phyloP scores from a whole-genome alignment of 1,140 invertebrate species.

The Andrena cerasifolii region DNA sequence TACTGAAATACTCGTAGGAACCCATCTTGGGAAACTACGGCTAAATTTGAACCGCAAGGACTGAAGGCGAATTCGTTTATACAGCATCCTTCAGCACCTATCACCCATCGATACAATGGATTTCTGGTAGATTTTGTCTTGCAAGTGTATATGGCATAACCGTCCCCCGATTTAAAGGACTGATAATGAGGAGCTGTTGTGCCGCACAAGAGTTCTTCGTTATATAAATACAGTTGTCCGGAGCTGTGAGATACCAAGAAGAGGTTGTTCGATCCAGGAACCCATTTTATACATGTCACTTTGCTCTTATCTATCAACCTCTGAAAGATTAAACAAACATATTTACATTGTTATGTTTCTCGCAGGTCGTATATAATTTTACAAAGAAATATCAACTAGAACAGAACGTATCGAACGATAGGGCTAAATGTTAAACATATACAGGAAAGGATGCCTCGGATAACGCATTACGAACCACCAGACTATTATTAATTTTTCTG shows the following conservation, averaged over 20 bases:
- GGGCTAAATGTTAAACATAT: conserved; percentile 39
- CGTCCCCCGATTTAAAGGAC: conserved; percentile 97
- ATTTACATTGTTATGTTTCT: conserved; percentile 7
- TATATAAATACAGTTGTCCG: conserved; percentile 99
- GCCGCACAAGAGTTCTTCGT: conserved; percentile 96
- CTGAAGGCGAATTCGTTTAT: conserved; percentile 99
- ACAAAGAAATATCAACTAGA: neutral
- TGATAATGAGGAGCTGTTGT: conserved; percentile 94
- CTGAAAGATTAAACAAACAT: conserved; percentile 83
- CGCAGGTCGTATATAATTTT: neutral
- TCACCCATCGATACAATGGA: conserved; percentile 94
- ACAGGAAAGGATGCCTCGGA: neutral
- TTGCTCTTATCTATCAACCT: conserved; percentile 98
- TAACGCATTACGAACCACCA: neutral
- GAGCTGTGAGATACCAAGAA: conserved; percentile 97
- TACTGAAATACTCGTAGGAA: conserved; percentile 98
- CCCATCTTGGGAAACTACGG: conserved; percentile 97
- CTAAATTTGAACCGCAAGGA: conserved; percentile 95
- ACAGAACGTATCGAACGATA: neutral
- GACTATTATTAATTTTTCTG: conserved; percentile 44
- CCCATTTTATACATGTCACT: conserved; percentile 99
- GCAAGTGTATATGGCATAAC: conserved; percentile 96
- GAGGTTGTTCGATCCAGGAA: conserved; percentile 95
- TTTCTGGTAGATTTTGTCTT: conserved; percentile 98
- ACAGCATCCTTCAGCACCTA: conserved; percentile 92